phyloP scores from a whole-genome alignment of 2,797 vertebrate genomes.

The Gymnocypris eckloni region DNA sequence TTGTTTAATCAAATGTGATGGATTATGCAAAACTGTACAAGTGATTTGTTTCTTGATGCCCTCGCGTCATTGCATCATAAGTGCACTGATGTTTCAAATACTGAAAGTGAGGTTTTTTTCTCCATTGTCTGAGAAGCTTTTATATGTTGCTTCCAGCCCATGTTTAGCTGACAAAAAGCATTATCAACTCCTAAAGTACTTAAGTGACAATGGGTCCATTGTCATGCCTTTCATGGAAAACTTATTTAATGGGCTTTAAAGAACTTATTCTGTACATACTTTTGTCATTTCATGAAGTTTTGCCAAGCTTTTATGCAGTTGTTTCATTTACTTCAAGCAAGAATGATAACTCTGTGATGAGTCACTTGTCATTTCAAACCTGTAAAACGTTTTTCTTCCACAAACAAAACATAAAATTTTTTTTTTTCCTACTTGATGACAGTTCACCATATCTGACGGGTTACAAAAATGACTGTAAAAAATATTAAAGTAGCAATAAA shows the following conservation, averaged over 20 bases:
- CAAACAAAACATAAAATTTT: neutral
- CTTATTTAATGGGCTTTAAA: slow-evolving; percentile 5
- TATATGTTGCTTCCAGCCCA: slow-evolving; percentile 1
- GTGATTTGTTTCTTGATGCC: slow-evolving; percentile 20
- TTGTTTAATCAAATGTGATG: slow-evolving; percentile 8
- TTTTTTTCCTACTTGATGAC: neutral
- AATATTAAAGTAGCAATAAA: neutral
- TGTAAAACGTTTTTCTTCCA: neutral
- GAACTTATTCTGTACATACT: neutral
- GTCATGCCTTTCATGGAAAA: slow-evolving; percentile 10
- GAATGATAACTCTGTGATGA: neutral
- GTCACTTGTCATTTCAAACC: neutral
- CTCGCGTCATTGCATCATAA: neutral
- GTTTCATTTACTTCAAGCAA: neutral
- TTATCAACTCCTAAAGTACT: slow-evolving; percentile 31
- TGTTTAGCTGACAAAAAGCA: slow-evolving; percentile 26
- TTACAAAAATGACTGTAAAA: neutral
- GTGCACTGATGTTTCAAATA: neutral
- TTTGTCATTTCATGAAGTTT: slow-evolving; percentile 17
- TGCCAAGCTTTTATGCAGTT: neutral
- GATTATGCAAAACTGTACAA: slow-evolving; percentile 24
- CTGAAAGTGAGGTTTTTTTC: neutral
- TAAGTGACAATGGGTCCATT: slow-evolving; percentile 21
- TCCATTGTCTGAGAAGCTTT: slow-evolving; percentile 7
- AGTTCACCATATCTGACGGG: neutral